Evolutionary conservation across 1,140 invertebrate genomes (phyloP), one percentile per base, ranked within the genome.

Genomic region (Catajapyx aquilonaris): DNA sequence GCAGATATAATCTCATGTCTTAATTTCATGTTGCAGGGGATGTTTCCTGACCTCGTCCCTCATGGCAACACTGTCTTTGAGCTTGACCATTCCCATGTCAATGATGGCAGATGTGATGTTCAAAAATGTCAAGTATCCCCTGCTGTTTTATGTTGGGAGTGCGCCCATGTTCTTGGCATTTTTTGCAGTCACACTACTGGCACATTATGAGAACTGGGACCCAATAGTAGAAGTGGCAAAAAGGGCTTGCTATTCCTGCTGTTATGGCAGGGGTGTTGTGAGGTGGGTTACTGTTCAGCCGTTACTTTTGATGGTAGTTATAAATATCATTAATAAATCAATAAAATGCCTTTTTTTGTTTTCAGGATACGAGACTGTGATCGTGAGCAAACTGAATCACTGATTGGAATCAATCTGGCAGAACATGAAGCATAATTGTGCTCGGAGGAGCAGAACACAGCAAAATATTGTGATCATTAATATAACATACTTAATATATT

Each of bases 31-130:
- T n/a, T n/a, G 16, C 45, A 86, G 81, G 81, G 81, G 81, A 19
- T 86, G 81, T 56, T 85, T 88, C 56, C 55, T 87, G 43, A 87
- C 85, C 13, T 86, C 83, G 20, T 85, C 83, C 17, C 56, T 88
- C 9, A 75, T 86, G 46, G 83, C 76, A 32, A 87, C 81, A 4
- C 54, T 87, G 41, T 71, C 81, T 20, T 66, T 85, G 33, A 79
- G 76, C 50, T 59, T 88, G 41, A 81, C 77, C 38, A 81, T 87
- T 56, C 84, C 85, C 19, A 64, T 88, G 53, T 76, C 78, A 13
- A 80, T 86, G 69, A 54, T 84, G 38, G 73, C 77, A 33, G 81
- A 88, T 61, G 66, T 81, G 21, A 49, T 81, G 28, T 54, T 85
- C 3, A 81, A 81, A 56, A 63, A 68, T 49, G 65, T 81, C 16